A percentile compares a stretch with the other conserved stretches of the same genome.
phyloP scores from a whole-genome alignment of 2,113 vertebrate species.

The Tachysurus fulvidraco region DNA sequence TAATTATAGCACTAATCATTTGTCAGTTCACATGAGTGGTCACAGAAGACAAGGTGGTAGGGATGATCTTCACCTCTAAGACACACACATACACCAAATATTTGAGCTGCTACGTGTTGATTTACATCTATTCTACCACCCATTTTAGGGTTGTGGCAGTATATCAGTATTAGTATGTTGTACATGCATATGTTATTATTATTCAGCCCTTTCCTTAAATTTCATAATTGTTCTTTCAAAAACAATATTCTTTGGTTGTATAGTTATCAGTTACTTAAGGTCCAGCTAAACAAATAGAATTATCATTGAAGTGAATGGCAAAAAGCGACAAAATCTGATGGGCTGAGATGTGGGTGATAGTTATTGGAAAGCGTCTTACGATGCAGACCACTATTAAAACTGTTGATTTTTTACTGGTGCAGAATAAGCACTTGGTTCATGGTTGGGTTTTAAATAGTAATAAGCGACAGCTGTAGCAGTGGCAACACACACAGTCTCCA shows the following conservation, averaged over 20 bases:
- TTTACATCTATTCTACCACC: background rate
- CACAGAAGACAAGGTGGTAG: no score
- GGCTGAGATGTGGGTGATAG: background rate
- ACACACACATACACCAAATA: background rate
- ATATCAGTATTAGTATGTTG: no score
- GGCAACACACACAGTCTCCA: constrained; percentile 26
- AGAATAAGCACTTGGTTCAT: constrained; percentile 10
- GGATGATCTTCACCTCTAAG: no score
- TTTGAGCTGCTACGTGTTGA: background rate
- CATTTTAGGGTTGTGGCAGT: no score
- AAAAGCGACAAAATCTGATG: background rate
- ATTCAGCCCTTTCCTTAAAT: background rate
- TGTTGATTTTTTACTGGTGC: background rate
- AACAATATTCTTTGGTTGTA: background rate
- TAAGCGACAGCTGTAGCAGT: constrained; percentile 34
- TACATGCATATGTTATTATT: background rate
- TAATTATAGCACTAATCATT: no score
- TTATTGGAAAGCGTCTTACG: background rate
- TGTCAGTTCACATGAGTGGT: no score
- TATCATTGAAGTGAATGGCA: constrained; percentile 15
- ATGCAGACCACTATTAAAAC: background rate
- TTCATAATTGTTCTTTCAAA: background rate
- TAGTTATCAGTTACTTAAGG: background rate
- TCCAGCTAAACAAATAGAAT: constrained; percentile 2
- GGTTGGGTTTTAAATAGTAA: constrained; percentile 46